phyloP scores from a whole-genome alignment of 2,797 vertebrate genomes.

The Characodon lateralis region DNA sequence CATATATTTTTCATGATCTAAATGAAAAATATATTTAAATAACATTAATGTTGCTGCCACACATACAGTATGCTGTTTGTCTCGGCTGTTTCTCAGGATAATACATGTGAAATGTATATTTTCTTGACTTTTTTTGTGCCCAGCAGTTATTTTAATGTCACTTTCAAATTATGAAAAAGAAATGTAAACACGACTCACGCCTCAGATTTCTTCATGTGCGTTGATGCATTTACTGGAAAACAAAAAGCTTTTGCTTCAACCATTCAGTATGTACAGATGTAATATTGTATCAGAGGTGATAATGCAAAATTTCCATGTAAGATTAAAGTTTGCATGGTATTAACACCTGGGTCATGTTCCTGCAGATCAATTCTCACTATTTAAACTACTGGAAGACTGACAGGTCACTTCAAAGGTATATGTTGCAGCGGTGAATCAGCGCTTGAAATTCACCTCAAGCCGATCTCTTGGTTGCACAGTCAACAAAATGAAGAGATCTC shows the following conservation, averaged over 20 bases:
- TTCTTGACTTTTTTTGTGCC: background rate
- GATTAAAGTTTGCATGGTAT: slow-evolving; percentile 29
- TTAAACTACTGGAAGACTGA: slow-evolving; percentile 44
- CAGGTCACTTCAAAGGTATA: slow-evolving; percentile 47
- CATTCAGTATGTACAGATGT: slow-evolving; percentile 4
- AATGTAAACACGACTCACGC: background rate
- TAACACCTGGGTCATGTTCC: slow-evolving; percentile 51
- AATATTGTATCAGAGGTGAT: slow-evolving; percentile 9
- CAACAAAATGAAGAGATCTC: slow-evolving; percentile 48
- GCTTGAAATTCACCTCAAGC: slow-evolving; percentile 33
- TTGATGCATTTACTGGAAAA: background rate
- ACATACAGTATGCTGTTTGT: background rate
- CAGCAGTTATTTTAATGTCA: background rate
- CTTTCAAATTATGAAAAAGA: background rate
- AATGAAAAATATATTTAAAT: background rate
- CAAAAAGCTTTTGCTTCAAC: background rate
- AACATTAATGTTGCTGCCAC: background rate
- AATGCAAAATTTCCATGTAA: slow-evolving; percentile 35
- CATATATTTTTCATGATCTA: background rate
- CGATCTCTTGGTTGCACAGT: slow-evolving; percentile 35
- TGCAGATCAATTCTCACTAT: slow-evolving; percentile 50
- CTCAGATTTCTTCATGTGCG: background rate
- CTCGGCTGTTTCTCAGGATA: background rate
- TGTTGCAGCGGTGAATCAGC: slow-evolving; percentile 18
- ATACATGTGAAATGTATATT: background rate